Evolutionary conservation across 35 echinoderm and acorn worm genomes (phyloP), one percentile per base, ranked within the genome.

Genomic region (Eucidaris tribuloides): DNA sequence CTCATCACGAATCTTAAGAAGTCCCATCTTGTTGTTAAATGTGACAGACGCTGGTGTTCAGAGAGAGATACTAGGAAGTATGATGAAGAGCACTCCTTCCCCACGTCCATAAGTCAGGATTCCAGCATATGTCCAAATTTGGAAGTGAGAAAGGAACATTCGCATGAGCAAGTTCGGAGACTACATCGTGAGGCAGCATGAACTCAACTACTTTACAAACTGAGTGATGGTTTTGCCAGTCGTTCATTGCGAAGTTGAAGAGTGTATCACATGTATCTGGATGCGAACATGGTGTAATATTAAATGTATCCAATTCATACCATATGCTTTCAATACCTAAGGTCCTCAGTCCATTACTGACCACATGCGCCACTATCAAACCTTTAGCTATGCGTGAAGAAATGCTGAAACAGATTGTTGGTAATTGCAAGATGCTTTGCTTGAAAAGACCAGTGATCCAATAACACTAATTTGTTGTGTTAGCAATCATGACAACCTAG

Each of bases 391-490:
- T 49, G 46, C 77, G 44, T 3, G 77, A 54, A 52, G 46, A 30
- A 6, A 79, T 35, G 31, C 50, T 45, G 43, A 79, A n/a, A 56
- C 23, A 54, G n/a, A 38, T 45, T 58, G 6, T 39, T 79, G 15
- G 50, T 17, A 14, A 65, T 92, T 14, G 85, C 52, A 48, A 62
- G 56, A n/a, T n/a, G 14, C 28, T 20, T 45, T 79, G 79, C 7
- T 86, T 82, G 33, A 86, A 86, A 32, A 92, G 56, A 42, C 78
- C 68, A 7, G 32, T 71, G 22, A 83, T 81, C n/a, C 79, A 57
- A 42, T 52, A 31, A 46, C 85, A 33, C 0, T 34, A 59, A 50
- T 89, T 54, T 38, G 62, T 41, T 17, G 45, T 85, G 37, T 88
- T 94, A 32, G 62, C 43, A 81, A 84, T 89, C 6, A 90, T 59